Evolutionary conservation across 2,888 invertebrate genomes (phyloP).

Genomic region (Blastobasis lacticolella): DNA sequence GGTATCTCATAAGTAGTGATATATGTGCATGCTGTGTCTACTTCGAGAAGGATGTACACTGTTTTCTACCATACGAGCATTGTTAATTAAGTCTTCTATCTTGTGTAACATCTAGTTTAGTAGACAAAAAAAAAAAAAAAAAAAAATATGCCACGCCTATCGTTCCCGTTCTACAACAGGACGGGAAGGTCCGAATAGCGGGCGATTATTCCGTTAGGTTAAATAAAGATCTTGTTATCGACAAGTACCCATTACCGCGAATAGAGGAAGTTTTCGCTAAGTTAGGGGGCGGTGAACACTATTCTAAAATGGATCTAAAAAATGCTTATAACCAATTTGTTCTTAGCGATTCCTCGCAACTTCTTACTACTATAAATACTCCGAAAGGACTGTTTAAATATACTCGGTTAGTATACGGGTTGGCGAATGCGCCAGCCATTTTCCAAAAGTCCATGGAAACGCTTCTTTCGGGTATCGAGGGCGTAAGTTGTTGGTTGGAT

Average conservation of each 20-base stretch:
- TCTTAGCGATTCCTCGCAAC: not conserved
- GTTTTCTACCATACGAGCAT: too few species aligned
- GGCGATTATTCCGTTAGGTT: conserved; percentile 1
- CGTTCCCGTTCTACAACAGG: not conserved
- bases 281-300: not conserved
- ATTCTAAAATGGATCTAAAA: not conserved
- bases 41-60: too few species aligned
- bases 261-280: conserved; percentile 3
- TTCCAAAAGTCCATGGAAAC: conserved; percentile 17
- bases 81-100: too few species aligned
- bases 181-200: not conserved
- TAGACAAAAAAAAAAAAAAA: too few species aligned
- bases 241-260: conserved; percentile 1
- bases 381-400: not conserved
- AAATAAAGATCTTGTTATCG: not conserved
- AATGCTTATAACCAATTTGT: conserved; percentile 1
- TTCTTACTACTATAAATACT: too few species aligned
- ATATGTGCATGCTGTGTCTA: too few species aligned
- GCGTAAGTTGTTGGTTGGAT: conserved; percentile 10
- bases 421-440: conserved; percentile 10
- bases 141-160: conserved; percentile 1
- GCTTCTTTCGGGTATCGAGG: conserved; percentile 15
- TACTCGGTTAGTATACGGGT: not conserved
- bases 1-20: too few species aligned
- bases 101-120: too few species aligned